phyloP scores from a whole-genome alignment of 2,888 invertebrate species.

The Nomada lathburiana region DNA sequence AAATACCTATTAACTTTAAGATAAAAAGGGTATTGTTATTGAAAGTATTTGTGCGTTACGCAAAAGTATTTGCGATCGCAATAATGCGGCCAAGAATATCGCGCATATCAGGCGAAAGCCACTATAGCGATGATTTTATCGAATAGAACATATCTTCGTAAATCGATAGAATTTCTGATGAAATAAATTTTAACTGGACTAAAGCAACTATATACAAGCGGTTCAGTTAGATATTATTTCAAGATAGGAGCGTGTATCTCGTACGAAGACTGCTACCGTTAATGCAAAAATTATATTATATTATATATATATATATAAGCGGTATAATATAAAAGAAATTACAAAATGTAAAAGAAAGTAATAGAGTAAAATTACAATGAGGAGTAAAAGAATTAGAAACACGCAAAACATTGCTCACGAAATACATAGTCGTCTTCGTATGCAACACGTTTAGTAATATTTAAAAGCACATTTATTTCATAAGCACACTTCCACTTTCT shows the following conservation, averaged over 20 bases:
- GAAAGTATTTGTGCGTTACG: slow-evolving; percentile 65
- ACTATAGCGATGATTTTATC: slow-evolving; percentile 63
- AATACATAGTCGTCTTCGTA: slow-evolving; percentile 54
- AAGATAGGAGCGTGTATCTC: slow-evolving; percentile 14
- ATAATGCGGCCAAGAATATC: slow-evolving; percentile 81
- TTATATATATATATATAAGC: background rate
- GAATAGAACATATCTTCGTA: slow-evolving; percentile 55
- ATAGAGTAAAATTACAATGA: background rate
- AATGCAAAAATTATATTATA: slow-evolving; percentile 21
- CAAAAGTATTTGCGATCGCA: slow-evolving; percentile 76
- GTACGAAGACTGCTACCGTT: slow-evolving; percentile 53
- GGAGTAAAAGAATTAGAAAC: slow-evolving; percentile 5
- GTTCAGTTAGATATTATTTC: slow-evolving; percentile 45
- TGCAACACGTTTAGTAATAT: slow-evolving; percentile 48
- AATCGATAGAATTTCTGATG: slow-evolving; percentile 51
- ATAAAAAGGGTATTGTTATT: slow-evolving; percentile 29
- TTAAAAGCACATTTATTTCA: slow-evolving; percentile 10
- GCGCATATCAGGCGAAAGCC: slow-evolving; percentile 80
- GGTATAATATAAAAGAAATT: slow-evolving; percentile 15
- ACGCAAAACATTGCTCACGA: slow-evolving; percentile 10
- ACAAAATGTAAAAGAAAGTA: background rate
- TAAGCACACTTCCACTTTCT: slow-evolving; percentile 71
- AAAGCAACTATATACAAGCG: slow-evolving; percentile 23
- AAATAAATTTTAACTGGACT: slow-evolving; percentile 42
- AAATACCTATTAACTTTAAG: slow-evolving; percentile 63